Evolutionary conservation across 2,113 vertebrate genomes (phyloP).

Genomic region (Coptodon rendalli): DNA sequence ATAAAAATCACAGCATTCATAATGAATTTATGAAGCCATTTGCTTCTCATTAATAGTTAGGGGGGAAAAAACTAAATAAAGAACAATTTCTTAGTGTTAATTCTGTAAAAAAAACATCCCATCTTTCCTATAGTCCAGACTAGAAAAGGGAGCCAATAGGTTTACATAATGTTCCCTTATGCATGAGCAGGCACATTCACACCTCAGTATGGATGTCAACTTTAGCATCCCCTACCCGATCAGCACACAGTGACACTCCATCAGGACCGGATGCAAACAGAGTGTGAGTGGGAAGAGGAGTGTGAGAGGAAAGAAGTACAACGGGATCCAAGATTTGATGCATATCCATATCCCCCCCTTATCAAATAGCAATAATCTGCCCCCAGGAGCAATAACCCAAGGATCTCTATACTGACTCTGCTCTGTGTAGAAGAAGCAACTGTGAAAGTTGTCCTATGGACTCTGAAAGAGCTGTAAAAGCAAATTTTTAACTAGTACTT

Average conservation of each 20-base stretch:
- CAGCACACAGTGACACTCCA: constrained; percentile 14
- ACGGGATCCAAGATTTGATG: constrained; percentile 15
- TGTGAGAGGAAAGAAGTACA: background rate
- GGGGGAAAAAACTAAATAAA: background rate
- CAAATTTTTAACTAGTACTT: background rate
- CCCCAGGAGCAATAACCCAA: background rate
- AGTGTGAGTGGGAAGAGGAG: background rate
- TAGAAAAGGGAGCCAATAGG: background rate
- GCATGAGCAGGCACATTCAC: constrained; percentile 36
- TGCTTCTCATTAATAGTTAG: background rate
- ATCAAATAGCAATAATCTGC: constrained; percentile 10
- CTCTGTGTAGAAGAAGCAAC: background rate
- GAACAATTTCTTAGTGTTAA: background rate
- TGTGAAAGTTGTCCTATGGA: background rate
- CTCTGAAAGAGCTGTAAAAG: background rate
- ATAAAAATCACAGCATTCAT: background rate
- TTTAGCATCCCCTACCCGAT: constrained; percentile 17
- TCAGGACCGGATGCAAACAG: constrained; percentile 5
- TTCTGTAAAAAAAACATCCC: background rate
- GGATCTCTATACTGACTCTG: background rate
- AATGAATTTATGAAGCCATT: background rate
- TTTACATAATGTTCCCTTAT: constrained; percentile 23
- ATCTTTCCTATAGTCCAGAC: background rate
- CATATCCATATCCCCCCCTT: background rate
- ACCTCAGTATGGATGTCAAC: constrained; percentile 53